Evolutionary conservation across 2,113 vertebrate genomes (phyloP), one percentile per base, ranked within the genome.

Genomic region (Pandion haliaetus): DNA sequence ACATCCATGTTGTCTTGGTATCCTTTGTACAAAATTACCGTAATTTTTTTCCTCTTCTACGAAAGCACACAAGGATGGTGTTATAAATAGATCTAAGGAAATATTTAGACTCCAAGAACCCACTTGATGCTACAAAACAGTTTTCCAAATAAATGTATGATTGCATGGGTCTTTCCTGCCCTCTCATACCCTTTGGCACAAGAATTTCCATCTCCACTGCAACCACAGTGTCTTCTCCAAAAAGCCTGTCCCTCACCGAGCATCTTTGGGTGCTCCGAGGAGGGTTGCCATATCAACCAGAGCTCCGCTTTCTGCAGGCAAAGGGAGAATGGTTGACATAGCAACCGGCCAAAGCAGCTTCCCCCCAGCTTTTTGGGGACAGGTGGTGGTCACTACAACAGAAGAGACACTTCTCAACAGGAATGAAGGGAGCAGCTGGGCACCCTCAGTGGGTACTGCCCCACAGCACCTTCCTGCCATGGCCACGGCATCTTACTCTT

Each of bases 261-360:
- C 86, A 62, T 86, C 50, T 63, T 36, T 49, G 72, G 69, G 62
- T 76, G 45, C 57, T 92, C 45, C 0, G 18, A 90, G 62, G 55
- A 95, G 62, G 72, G 96, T 98, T 98, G 85, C 95, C 93, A 97
- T 97, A 97, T 82, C 97, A 97, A 98, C 96, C 62, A 92, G 59
- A 0, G 0, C 58, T 93, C 24, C 21, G 91, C 44, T 78, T 90
- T 93, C 80, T 59, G 57, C 84, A 92, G 52, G 77, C 73, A 91
- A 87, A 79, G 55, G 42, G 42, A 95, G 52, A 16, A 26, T 5
- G 19, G 97, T 95, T 97, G 96, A 91, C 90, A 98, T 97, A 92
- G 97, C 85, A 97, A 96, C 96, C 10, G 4, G 70, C 81, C 85
- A 90, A 95, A 83, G 79, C 93, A 78, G 86, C 55, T 90, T 77